Evolutionary conservation across 2,113 vertebrate species (phyloP).

Genomic region (Macquaria australasica): DNA sequence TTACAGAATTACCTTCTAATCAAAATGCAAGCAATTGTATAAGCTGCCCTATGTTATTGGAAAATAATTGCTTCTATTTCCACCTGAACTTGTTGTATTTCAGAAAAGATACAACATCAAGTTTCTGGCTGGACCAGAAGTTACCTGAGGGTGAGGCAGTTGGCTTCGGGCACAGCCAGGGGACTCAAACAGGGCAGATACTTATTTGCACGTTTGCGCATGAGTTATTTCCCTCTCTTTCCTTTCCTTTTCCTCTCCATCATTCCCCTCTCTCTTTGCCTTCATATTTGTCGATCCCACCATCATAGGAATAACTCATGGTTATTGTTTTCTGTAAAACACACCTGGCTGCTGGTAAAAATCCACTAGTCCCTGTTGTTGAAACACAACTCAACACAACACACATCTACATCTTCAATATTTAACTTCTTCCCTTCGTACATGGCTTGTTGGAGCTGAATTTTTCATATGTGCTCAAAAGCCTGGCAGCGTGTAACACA

Average conservation of each 20-base stretch:
- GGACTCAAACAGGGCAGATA: slow-evolving; percentile 20
- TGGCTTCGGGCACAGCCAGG: slow-evolving; percentile 6
- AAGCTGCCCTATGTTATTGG: neutral
- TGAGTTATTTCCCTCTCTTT: neutral
- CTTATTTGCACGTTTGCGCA: slow-evolving; percentile 32
- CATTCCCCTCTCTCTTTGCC: neutral
- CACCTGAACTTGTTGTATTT: neutral
- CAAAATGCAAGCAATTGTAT: neutral
- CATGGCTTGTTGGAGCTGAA: slow-evolving; percentile 47
- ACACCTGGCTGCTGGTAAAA: slow-evolving; percentile 49
- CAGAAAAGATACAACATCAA: slow-evolving; percentile 2
- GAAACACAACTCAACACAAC: slow-evolving; percentile 25
- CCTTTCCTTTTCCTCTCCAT: slow-evolving; percentile 22
- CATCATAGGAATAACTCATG: slow-evolving; percentile 19
- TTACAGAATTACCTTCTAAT: neutral
- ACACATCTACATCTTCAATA: slow-evolving; percentile 59
- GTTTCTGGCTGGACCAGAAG: slow-evolving; percentile 16
- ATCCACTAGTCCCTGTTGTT: slow-evolving; percentile 29
- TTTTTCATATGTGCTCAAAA: slow-evolving; percentile 62
- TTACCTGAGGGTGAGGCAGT: slow-evolving; percentile 20
- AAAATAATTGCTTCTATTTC: neutral
- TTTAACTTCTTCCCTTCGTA: slow-evolving; percentile 62
- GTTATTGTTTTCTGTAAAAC: slow-evolving; percentile 59
- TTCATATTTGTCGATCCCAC: neutral
- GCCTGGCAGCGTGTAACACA: slow-evolving; percentile 28